phyloP scores from a whole-genome alignment of 2,113 vertebrate genomes.

The Aegithalos caudatus region DNA sequence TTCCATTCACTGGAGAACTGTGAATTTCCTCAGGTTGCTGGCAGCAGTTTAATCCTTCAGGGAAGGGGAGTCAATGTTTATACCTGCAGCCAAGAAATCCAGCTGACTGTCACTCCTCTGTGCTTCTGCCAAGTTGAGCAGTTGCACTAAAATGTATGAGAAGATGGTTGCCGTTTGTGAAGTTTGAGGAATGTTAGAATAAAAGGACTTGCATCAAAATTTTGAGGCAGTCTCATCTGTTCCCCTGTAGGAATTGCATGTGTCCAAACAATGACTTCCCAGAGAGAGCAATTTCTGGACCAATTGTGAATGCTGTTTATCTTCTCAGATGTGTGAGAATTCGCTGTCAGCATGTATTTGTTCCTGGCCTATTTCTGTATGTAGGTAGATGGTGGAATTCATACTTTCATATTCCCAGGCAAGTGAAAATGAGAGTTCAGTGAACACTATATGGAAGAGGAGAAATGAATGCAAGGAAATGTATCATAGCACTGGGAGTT shows the following conservation, averaged over 20 bases:
- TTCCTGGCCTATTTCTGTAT: neutral
- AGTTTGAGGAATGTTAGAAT: neutral
- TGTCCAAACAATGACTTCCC: neutral
- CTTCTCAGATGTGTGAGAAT: neutral
- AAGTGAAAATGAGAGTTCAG: neutral
- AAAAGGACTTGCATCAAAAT: neutral
- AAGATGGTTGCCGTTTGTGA: neutral
- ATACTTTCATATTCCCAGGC: neutral
- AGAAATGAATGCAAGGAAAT: neutral
- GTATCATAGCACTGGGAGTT: neutral
- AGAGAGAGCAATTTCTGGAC: neutral
- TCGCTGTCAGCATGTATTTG: neutral
- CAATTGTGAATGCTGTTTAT: neutral
- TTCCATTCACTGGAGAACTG: neutral
- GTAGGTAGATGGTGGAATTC: neutral
- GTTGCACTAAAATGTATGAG: neutral
- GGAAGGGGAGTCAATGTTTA: neutral
- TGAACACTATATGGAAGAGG: neutral
- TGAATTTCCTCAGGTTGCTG: conserved; percentile 10
- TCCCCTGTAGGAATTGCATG: neutral
- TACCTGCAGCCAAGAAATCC: conserved; percentile 52
- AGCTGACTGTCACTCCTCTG: conserved; percentile 32
- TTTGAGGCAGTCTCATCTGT: neutral
- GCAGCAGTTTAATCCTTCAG: conserved; percentile 45
- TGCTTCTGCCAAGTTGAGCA: conserved; percentile 38